phyloP scores from a whole-genome alignment of 2,888 invertebrate genomes.

The Lutraria lutraria region DNA sequence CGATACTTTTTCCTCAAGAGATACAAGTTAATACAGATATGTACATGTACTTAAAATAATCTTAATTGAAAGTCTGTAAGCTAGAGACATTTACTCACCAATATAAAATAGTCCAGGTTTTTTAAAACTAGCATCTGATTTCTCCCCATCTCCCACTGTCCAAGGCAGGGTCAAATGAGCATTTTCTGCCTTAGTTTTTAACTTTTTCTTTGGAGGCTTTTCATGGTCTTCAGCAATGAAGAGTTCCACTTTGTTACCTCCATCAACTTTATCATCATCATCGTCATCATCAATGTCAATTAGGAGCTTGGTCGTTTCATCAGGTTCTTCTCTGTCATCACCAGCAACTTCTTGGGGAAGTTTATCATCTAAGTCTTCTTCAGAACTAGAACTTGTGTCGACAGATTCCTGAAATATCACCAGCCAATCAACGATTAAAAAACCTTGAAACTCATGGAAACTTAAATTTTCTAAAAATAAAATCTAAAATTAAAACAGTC shows the following conservation, averaged over 20 bases:
- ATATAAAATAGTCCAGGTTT: slow-evolving; percentile 46
- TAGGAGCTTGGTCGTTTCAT: slow-evolving; percentile 30
- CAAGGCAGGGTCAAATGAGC: slow-evolving; percentile 37
- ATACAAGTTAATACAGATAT: no score
- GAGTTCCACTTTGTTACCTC: slow-evolving; percentile 2
- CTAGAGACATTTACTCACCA: slow-evolving; percentile 5
- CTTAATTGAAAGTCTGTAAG: no score
- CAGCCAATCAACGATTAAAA: neutral
- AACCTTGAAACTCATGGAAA: neutral
- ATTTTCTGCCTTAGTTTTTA: slow-evolving; percentile 19
- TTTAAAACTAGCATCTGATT: slow-evolving; percentile 26
- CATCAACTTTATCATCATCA: slow-evolving; percentile 27
- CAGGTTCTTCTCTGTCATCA: slow-evolving; percentile 25
- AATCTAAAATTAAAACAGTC: neutral
- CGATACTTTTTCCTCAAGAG: no score
- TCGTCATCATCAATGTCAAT: slow-evolving; percentile 33
- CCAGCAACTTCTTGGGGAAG: slow-evolving; percentile 3
- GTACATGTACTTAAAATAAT: no score
- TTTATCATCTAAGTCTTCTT: slow-evolving; percentile 18
- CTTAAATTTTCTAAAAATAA: neutral
- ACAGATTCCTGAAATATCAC: slow-evolving; percentile 22
- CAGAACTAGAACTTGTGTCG: slow-evolving; percentile 33
- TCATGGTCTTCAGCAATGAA: slow-evolving; percentile 27
- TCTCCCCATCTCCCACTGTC: slow-evolving; percentile 34
- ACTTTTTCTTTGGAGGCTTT: neutral